Evolutionary conservation across 2,113 vertebrate species (phyloP).

Genomic region (Bos javanicus): DNA sequence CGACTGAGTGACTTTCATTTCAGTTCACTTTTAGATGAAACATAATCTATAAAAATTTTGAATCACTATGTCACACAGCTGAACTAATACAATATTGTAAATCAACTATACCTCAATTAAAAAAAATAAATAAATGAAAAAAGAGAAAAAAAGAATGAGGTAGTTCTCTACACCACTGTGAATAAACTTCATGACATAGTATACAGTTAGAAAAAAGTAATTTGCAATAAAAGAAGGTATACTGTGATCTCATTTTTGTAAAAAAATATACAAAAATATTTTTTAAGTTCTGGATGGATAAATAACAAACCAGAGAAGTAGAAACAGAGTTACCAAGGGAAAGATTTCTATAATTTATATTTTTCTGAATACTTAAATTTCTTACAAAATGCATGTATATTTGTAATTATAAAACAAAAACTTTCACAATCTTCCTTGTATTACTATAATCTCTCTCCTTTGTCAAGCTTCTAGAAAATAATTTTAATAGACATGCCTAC

Average conservation of each 20-base stretch:
- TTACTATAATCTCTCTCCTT: background rate
- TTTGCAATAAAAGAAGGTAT: background rate
- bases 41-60: background rate
- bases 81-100: background rate
- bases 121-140: background rate
- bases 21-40: background rate
- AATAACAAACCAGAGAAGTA: background rate
- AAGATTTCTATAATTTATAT: background rate
- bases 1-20: background rate
- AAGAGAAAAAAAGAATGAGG: background rate
- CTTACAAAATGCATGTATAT: background rate
- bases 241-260: constrained; percentile 12
- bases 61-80: background rate
- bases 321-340: background rate
- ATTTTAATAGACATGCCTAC: background rate
- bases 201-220: background rate
- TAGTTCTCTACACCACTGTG: background rate
- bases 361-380: background rate
- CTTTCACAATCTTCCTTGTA: background rate
- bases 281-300: background rate
- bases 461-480: background rate
- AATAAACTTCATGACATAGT: background rate
- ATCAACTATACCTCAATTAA: background rate
- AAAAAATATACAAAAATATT: background rate
- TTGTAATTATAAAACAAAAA: background rate